phyloP scores from a whole-genome alignment of 2,113 vertebrate genomes.

The Brachirus orientalis region DNA sequence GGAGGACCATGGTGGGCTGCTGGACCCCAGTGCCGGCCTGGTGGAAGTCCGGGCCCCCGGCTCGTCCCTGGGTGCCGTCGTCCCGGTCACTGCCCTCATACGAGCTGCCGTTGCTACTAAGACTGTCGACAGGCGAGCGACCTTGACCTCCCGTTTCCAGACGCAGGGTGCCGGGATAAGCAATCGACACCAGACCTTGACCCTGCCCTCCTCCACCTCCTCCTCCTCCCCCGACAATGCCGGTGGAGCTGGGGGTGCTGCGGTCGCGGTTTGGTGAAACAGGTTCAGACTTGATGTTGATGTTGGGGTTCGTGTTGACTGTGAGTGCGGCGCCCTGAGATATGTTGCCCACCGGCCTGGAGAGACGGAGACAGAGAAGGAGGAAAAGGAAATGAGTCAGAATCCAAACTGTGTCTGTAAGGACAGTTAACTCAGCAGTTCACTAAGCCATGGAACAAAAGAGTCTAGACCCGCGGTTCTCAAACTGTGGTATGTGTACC shows the following conservation, averaged over 20 bases:
- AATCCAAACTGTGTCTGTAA: no score
- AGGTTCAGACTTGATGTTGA: constrained; percentile 97
- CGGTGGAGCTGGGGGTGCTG: constrained; percentile 82
- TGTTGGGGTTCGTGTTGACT: constrained; percentile 91
- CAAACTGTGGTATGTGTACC: no score
- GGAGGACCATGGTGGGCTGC: constrained; percentile 84
- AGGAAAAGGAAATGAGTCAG: background rate
- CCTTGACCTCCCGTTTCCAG: constrained; percentile 84
- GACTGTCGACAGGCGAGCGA: constrained; percentile 90
- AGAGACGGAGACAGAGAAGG: background rate
- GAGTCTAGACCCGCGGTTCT: no score
- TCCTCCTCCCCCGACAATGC: background rate
- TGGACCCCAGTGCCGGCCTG: constrained; percentile 54
- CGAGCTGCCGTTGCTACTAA: constrained; percentile 93
- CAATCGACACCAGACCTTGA: constrained; percentile 75
- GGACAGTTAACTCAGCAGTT: no score
- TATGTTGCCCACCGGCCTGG: constrained; percentile 88
- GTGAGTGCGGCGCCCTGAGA: constrained; percentile 89
- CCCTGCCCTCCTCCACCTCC: constrained; percentile 39
- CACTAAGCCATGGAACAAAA: no score
- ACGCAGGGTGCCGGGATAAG: constrained; percentile 83
- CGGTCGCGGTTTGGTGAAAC: constrained; percentile 93
- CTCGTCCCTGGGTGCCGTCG: constrained; percentile 74
- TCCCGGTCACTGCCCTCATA: constrained; percentile 94
- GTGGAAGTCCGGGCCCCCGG: constrained; percentile 83